These are phyloP conservation scores for Austrolebias charrua DNA, from an alignment of 2,797 vertebrate species.

Conservation along the genomic window DNA sequence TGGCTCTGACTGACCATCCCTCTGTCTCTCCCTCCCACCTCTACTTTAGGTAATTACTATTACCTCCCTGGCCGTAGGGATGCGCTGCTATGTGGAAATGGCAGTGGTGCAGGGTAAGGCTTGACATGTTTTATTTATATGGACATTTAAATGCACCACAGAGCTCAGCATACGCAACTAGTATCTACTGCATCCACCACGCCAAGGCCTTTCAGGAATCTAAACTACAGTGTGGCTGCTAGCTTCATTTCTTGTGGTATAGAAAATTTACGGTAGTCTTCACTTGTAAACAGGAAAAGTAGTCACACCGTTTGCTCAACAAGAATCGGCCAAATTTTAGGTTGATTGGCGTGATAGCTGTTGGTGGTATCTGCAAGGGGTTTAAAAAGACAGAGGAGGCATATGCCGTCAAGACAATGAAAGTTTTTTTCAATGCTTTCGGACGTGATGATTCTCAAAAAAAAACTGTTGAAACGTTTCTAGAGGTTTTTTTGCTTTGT, in stretches of 20 bases:
- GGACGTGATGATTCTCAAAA: no score
- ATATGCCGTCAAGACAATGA: no score
- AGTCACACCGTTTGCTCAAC: no score
- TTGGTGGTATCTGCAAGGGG: no score
- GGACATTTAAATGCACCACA: slow-evolving; percentile 53
- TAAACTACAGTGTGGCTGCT: slow-evolving; percentile 24
- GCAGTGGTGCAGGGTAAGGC: slow-evolving; percentile 92
- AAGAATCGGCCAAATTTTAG: no score
- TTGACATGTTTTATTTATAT: slow-evolving; percentile 63
- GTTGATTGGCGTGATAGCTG: no score
- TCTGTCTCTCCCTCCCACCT: slow-evolving; percentile 24
- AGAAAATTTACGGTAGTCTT: neutral
- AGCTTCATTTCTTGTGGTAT: slow-evolving; percentile 3
- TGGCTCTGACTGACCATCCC: slow-evolving; percentile 13
- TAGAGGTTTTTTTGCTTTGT: no score
- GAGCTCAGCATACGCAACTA: slow-evolving; percentile 44
- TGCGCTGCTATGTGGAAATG: slow-evolving; percentile 94
- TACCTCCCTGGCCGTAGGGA: slow-evolving; percentile 88
- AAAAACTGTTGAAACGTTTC: no score
- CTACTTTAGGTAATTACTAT: slow-evolving; percentile 88
- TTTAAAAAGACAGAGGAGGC: no score
- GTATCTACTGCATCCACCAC: slow-evolving; percentile 15
- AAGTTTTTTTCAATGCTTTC: no score
- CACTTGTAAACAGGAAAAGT: neutral
- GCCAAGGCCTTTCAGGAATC: slow-evolving; percentile 13